Base-by-base conservation (phyloP, 1,140 invertebrate species). In the Drosophila nikananu region DNA sequence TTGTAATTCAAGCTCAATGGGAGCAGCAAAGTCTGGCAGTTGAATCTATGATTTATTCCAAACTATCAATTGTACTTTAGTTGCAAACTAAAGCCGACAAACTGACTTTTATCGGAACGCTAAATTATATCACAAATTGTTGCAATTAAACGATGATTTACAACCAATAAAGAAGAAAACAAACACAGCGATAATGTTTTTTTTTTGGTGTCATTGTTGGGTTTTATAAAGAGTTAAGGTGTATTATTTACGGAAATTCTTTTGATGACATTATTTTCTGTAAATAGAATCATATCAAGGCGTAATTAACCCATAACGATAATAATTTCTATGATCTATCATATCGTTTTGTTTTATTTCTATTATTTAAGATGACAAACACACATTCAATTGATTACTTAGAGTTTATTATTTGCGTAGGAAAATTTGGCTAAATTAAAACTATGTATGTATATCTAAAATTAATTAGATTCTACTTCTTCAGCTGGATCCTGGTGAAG, bases 111-210 rank as follows among this genome's bases (percentile, higher is more conserved):
- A 68, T 86, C 55, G 73, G 77, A 63, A 67, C 58, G 73, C 60
- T 86, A 81, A 80, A 86, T 81, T 77, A 83, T 66, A 81, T 64
- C 70, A 77, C 62, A 77, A 83, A 82, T 82, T 82, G 71, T 84
- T 84, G 77, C 72, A 71, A 83, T 77, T 84, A 72, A 80, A 74
- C 51, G 25, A 79, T 65, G 61, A 71, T 77, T 77, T 46, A 61
- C 66, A 81, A 80, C 57, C 58, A 63, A 78, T 62, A 54, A 78
- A 79, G 58, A 72, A 62, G 41, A 57, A 66, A 77, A 76, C 39
- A 65, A 77, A 79, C 76, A 63, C 42, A 44, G 13, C 23, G 37
- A 21, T 42, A 25, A 63, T 35, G 5, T 9, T 23, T n/a, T 27
- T 5, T 9, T n/a, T 5, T n/a, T 21, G 2, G 21, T 42, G 32